Conservation (phyloP, 2,888 invertebrate species). For the Drosophila lutescens region DNA sequence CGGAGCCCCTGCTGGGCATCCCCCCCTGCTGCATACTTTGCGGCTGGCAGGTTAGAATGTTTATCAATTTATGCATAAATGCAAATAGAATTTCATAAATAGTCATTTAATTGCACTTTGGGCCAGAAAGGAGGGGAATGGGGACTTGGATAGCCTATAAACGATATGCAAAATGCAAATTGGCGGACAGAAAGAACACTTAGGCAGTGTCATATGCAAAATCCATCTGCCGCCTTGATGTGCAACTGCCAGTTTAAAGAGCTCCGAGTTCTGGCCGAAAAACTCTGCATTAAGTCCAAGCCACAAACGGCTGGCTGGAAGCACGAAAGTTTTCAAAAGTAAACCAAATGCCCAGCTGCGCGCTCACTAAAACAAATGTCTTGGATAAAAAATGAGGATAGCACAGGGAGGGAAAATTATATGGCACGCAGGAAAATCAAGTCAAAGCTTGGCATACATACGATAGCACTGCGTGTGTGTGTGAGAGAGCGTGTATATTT, state of each 20-base stretch:
- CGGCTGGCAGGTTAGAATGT: slow-evolving; percentile 47
- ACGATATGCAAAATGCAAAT: slow-evolving; percentile 71
- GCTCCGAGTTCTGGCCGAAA: slow-evolving; percentile 1
- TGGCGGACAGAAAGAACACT: slow-evolving; percentile 26
- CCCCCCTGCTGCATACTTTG: slow-evolving; percentile 6
- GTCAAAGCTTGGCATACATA: slow-evolving; percentile 66
- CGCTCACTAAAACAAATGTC: slow-evolving; percentile 6
- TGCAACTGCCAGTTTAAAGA: slow-evolving; percentile 35
- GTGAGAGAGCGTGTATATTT: slow-evolving; percentile 40
- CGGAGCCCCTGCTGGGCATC: slow-evolving; percentile 23
- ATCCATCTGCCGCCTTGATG: slow-evolving; percentile 35
- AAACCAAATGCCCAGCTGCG: slow-evolving; percentile 29
- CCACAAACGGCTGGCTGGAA: background rate
- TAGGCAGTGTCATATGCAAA: slow-evolving; percentile 51
- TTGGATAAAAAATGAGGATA: slow-evolving; percentile 13
- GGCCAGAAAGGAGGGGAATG: slow-evolving; percentile 9
- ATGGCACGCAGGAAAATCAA: slow-evolving; percentile 57
- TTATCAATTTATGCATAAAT: slow-evolving; percentile 75
- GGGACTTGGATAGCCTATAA: slow-evolving; percentile 36
- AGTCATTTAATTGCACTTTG: slow-evolving; percentile 77
- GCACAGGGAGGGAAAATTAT: slow-evolving; percentile 28
- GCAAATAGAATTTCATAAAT: slow-evolving; percentile 77
- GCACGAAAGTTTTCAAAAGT: slow-evolving; percentile 15
- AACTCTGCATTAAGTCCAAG: background rate
- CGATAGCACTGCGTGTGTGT: slow-evolving; percentile 2